These are phyloP conservation scores for Aegithalos caudatus DNA, from an alignment of 2,113 vertebrate genomes.

Conservation along the genomic window DNA sequence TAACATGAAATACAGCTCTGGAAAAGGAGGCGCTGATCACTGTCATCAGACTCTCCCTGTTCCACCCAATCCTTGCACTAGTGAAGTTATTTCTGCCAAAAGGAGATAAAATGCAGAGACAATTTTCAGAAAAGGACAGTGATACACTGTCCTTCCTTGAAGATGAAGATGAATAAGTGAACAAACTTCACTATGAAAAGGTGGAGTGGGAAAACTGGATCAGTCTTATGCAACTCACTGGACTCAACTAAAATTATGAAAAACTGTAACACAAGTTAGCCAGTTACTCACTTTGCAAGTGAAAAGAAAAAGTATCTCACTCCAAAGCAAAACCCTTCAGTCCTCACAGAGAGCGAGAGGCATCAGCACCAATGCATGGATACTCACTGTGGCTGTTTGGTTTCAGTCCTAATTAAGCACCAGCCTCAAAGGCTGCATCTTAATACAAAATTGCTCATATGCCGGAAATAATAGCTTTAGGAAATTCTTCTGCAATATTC, in stretches of 20 bases:
- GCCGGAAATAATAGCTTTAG: background rate
- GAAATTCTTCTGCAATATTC: background rate
- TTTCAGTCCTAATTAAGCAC: background rate
- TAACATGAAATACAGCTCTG: background rate
- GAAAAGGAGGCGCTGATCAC: background rate
- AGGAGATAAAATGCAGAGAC: background rate
- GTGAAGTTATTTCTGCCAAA: background rate
- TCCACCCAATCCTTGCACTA: background rate
- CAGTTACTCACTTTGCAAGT: background rate
- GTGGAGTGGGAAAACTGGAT: background rate
- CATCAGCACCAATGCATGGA: background rate
- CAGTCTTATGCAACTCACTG: background rate
- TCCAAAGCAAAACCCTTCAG: background rate
- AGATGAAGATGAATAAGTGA: background rate
- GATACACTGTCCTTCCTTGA: background rate
- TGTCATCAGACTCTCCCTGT: background rate
- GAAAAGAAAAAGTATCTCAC: background rate
- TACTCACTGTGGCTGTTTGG: background rate
- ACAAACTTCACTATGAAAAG: background rate
- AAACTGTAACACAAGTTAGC: background rate
- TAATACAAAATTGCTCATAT: background rate
- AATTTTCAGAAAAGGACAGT: background rate
- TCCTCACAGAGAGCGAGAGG: background rate
- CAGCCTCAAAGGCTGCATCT: background rate
- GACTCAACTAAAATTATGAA: background rate